Conservation (phyloP, 2,797 vertebrate genomes). For the Gymnoscopelus braueri region DNA sequence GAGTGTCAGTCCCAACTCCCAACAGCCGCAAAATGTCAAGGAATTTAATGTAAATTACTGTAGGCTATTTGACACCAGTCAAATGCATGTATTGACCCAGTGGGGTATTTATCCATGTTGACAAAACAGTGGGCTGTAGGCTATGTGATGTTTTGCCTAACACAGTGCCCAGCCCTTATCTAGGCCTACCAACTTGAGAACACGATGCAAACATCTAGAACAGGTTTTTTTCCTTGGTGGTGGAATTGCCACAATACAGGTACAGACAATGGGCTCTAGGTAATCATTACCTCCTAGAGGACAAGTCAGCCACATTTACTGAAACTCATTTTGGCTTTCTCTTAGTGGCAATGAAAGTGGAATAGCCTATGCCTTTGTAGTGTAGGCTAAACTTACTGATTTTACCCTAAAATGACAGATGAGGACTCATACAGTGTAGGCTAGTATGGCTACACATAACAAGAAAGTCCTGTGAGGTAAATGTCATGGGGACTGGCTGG, state of each 20-base stretch:
- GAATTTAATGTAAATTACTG: background rate
- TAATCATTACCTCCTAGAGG: conserved; percentile 42
- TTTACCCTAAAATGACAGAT: too few relatives aligned
- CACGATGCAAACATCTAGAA: background rate
- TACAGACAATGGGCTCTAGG: conserved; percentile 4
- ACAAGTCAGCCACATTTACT: background rate
- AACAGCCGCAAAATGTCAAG: background rate
- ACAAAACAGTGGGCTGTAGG: conserved; percentile 39
- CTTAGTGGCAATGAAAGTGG: background rate
- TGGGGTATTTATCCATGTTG: conserved; percentile 30
- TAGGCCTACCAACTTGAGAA: too few relatives aligned
- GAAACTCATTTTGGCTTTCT: background rate
- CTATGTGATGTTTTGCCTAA: conserved; percentile 53
- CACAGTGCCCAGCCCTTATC: conserved; percentile 28
- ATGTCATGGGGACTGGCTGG: background rate
- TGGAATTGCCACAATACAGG: background rate
- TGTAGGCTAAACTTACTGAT: too few relatives aligned
- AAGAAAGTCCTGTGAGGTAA: background rate
- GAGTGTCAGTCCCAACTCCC: too few relatives aligned
- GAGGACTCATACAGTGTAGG: background rate
- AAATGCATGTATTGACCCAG: background rate
- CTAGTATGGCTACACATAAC: background rate
- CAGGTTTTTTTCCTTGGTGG: conserved; percentile 14
- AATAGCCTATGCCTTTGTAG: too few relatives aligned
- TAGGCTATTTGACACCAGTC: background rate